Conservation (phyloP, 2,113 vertebrate genomes). For the Pleuronectes platessa region DNA sequence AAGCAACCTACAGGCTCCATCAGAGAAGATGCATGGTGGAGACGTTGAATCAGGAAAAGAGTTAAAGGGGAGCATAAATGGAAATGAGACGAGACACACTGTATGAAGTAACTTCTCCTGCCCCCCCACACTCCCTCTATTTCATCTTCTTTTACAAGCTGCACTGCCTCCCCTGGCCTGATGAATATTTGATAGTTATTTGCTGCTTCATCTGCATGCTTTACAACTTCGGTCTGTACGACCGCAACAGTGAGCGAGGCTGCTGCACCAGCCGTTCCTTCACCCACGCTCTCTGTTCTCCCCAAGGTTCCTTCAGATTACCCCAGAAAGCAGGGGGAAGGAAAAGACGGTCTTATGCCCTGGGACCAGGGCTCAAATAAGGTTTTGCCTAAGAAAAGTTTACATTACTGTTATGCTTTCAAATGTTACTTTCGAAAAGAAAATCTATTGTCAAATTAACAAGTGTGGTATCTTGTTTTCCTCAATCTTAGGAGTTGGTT, state of each 20-base stretch:
- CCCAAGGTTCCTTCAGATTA: constrained; percentile 52
- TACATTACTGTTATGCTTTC: background rate
- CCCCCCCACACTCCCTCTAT: constrained; percentile 29
- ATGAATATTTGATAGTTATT: constrained; percentile 79
- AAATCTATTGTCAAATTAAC: background rate
- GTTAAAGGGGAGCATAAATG: constrained; percentile 13
- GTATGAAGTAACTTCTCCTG: constrained; percentile 41
- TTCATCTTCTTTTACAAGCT: constrained; percentile 63
- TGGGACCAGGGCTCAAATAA: background rate
- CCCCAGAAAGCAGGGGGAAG: constrained; percentile 12
- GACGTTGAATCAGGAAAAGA: constrained; percentile 17
- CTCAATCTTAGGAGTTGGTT: too few species aligned
- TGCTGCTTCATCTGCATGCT: constrained; percentile 76
- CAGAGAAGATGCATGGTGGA: constrained; percentile 1
- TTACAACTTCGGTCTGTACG: constrained; percentile 59
- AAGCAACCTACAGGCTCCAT: background rate
- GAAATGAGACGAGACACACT: constrained; percentile 21
- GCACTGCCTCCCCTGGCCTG: constrained; percentile 58
- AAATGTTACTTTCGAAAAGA: background rate
- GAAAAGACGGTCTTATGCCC: background rate
- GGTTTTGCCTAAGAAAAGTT: background rate
- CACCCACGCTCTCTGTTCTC: constrained; percentile 44
- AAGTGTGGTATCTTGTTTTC: too few species aligned
- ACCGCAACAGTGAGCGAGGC: constrained; percentile 37
- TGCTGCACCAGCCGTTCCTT: constrained; percentile 34